A percentile compares a stretch with the other conserved stretches of the same genome.
These are phyloP conservation scores for Pelagia noctiluca DNA, from an alignment of 30 jellyfish, hydroid and myxozoan species.

Conservation along the genomic window DNA sequence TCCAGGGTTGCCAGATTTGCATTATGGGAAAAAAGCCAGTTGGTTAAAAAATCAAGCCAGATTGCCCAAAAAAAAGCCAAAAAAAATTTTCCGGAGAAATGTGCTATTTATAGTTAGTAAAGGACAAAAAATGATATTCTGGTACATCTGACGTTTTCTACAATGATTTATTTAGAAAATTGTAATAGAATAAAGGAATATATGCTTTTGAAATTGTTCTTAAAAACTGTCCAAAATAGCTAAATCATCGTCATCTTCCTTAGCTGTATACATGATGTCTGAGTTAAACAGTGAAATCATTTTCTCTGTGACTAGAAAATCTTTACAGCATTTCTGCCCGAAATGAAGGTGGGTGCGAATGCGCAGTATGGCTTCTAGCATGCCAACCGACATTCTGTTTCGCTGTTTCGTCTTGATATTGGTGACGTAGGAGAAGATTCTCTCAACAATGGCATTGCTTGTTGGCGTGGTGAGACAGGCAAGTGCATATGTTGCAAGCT, in stretches of 20 bases:
- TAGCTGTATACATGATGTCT: neutral
- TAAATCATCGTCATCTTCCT: neutral
- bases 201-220: no score
- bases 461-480: constrained; percentile 56
- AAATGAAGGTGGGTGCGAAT: constrained; percentile 32
- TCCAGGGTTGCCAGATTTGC: no score
- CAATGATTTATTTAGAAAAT: no score
- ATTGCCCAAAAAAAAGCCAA: no score
- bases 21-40: no score
- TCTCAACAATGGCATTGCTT: constrained; percentile 51
- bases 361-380: constrained; percentile 23
- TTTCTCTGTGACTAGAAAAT: neutral
- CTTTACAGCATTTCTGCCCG: neutral
- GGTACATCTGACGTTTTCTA: no score
- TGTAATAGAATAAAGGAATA: no score
- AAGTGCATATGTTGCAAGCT: constrained; percentile 52
- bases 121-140: no score
- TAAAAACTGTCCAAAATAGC: neutral
- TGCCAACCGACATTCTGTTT: constrained; percentile 21
- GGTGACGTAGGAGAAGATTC: constrained; percentile 31
- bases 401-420: no score
- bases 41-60: no score
- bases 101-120: no score
- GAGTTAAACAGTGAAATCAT: neutral
- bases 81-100: no score